These are phyloP conservation scores for Melanotaenia nigrans DNA, from an alignment of 2,797 vertebrate genomes.

Conservation along the genomic window DNA sequence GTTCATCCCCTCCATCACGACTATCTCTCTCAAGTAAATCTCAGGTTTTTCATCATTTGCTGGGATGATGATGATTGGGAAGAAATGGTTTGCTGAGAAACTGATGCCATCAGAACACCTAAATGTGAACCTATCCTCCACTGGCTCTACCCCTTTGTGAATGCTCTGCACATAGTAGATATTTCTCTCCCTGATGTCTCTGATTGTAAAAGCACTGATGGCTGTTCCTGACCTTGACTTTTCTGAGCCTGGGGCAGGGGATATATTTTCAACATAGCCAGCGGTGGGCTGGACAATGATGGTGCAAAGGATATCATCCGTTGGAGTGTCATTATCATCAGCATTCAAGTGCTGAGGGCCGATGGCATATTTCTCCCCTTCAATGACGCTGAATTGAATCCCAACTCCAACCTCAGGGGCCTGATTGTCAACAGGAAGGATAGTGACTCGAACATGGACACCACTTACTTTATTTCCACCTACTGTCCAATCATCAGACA, in stretches of 20 bases:
- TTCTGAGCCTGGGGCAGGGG: constrained; percentile 94
- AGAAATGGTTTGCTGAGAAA: constrained; percentile 89
- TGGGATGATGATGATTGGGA: constrained; percentile 89
- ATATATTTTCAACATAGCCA: constrained; percentile 94
- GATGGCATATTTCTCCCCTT: constrained; percentile 88
- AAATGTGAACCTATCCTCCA: constrained; percentile 92
- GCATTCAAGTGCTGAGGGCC: constrained; percentile 83
- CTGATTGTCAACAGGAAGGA: constrained; percentile 93
- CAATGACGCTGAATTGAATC: constrained; percentile 85
- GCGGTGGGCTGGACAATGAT: constrained; percentile 89
- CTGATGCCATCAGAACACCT: constrained; percentile 95
- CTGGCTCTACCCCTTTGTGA: constrained; percentile 90
- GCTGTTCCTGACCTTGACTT: constrained; percentile 92
- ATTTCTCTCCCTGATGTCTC: constrained; percentile 87
- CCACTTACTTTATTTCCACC: constrained; percentile 87
- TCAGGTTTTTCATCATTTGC: constrained; percentile 94
- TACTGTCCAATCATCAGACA: constrained; percentile 91
- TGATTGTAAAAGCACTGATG: constrained; percentile 91
- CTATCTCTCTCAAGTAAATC: constrained; percentile 89
- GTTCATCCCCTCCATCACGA: constrained; percentile 97
- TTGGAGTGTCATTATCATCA: constrained; percentile 88
- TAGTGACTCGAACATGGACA: constrained; percentile 87
- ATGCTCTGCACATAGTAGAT: constrained; percentile 94
- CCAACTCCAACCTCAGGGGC: constrained; percentile 87
- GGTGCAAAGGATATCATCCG: constrained; percentile 92